Percentiles rank a stretch among this genome's conserved stretches.
These are phyloP conservation scores for Caenorhabditis inopinata DNA, from an alignment of 1,140 invertebrate genomes.

Conservation along the genomic window DNA sequence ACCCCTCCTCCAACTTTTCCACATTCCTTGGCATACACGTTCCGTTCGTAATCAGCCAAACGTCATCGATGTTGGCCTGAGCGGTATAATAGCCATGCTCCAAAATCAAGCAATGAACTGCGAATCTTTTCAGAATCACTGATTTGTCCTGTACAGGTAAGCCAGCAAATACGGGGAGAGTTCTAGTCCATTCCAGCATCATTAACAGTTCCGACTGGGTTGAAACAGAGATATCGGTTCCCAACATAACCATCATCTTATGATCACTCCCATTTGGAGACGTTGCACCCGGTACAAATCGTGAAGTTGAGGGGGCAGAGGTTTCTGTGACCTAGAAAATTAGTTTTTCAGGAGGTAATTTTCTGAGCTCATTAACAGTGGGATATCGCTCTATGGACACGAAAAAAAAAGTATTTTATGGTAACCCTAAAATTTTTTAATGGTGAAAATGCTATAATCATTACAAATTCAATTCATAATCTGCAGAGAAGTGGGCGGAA, in stretches of 20 bases:
- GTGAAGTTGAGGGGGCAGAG: neutral
- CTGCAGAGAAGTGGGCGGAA: too few species aligned
- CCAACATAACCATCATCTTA: constrained; percentile 48
- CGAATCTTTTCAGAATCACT: constrained; percentile 45
- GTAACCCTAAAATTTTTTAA: too few species aligned
- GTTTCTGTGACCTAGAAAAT: neutral
- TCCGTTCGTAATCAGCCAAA: constrained; percentile 51
- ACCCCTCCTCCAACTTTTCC: constrained; percentile 45
- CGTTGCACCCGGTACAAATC: neutral
- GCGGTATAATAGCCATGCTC: constrained; percentile 50
- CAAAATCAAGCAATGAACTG: constrained; percentile 42
- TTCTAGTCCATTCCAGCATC: constrained; percentile 49
- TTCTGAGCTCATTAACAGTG: too few species aligned
- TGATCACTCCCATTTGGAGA: neutral
- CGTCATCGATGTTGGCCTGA: constrained; percentile 41
- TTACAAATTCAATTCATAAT: too few species aligned
- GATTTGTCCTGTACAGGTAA: constrained; percentile 33
- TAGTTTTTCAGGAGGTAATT: too few species aligned
- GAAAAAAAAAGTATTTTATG: too few species aligned
- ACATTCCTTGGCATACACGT: constrained; percentile 53
- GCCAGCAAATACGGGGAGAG: constrained; percentile 42
- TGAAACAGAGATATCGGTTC: constrained; percentile 43
- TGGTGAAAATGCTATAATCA: too few species aligned
- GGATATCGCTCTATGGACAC: too few species aligned
- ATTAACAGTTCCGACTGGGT: constrained; percentile 49